A percentile compares a stretch with the other conserved stretches of the same genome.
These are phyloP conservation scores for Trichogramma dendrolimi DNA, from an alignment of 2,888 invertebrate species.

Conservation along the genomic window DNA sequence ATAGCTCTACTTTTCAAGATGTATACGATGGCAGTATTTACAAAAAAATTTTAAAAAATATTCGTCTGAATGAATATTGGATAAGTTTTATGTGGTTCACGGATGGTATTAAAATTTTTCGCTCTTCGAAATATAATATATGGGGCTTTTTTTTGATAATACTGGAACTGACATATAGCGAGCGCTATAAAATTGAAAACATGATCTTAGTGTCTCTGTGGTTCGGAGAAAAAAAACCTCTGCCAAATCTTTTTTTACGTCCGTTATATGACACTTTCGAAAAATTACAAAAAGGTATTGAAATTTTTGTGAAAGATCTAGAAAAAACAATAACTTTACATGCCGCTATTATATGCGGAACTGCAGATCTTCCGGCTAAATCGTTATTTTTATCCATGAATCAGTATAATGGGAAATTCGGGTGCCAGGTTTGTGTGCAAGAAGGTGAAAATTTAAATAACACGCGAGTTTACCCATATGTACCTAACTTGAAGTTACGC, in stretches of 20 bases:
- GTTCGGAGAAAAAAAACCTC: slow-evolving; percentile 13
- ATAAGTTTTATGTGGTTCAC: too few species aligned
- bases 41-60: too few species aligned
- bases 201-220: slow-evolving; percentile 10
- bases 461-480: slow-evolving; percentile 17
- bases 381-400: slow-evolving; percentile 26
- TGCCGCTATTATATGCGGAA: slow-evolving; percentile 14
- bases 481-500: slow-evolving; percentile 12
- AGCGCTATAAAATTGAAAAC: slow-evolving; percentile 21
- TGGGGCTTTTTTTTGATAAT: slow-evolving; percentile 24
- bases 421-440: slow-evolving; percentile 24
- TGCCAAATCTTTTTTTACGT: slow-evolving; percentile 14
- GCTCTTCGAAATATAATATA: slow-evolving; percentile 1
- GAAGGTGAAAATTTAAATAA: slow-evolving; percentile 5
- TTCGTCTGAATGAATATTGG: too few species aligned
- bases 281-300: slow-evolving; percentile 8
- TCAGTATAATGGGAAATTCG: slow-evolving; percentile 25
- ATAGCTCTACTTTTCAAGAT: too few species aligned
- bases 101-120: background rate
- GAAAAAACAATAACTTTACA: background rate
- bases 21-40: too few species aligned
- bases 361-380: slow-evolving; percentile 23
- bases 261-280: background rate
- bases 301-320: slow-evolving; percentile 2
- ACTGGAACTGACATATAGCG: slow-evolving; percentile 21